Evolutionary conservation across 2,888 invertebrate species (phyloP), one percentile per base, ranked within the genome.

Genomic region (Pseudanteris insignis): DNA sequence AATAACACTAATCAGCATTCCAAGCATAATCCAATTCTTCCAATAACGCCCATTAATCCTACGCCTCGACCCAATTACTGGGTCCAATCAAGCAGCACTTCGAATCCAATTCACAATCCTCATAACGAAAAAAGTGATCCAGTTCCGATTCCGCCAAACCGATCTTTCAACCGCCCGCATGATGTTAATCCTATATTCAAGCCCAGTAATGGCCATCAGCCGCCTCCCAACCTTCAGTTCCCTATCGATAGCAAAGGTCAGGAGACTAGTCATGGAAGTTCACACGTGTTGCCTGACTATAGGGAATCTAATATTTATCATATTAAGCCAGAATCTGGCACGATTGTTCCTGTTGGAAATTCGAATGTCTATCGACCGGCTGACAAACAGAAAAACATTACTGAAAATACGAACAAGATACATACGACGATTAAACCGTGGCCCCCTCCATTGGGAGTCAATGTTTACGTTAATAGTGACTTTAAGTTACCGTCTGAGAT

Each of bases 391-490:
- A 41, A 7, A 1, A 29, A 43, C 8, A 14, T 8, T 15, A 32
- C 24, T 2, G 26, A 15, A 3, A 21, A 5, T 9, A 6, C 1
- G 8, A 10, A 33, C 10, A 37, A 26, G 4, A 32, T 18, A 12
- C 21, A 36, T 12, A 36, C 12, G 5, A 34, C 30, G 11, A 28
- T 12, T 7, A 59, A 34, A 28, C 13, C 29, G 3, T 58, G 50
- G 51, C 58, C 47, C 21, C 30, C 37, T 6, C 7, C 37, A n/a
- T 30, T 59, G 2, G 33, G 30, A 29, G 57, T 43, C 30, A 70
- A 68, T 13, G 14, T 62, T 51, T 64, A 67, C 10, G 60, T 47
- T 2, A 48, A 61, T 11, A 60, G 12, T 28, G 53, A 15, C 6
- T 40, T 53, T 13, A 29, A 54, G 10, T 25, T 51, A 30, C 47